A percentile compares a stretch with the other conserved stretches of the same genome.
These are phyloP conservation scores for Schlechtendalia chinensis DNA, from an alignment of 1,140 invertebrate species.

Conservation along the genomic window DNA sequence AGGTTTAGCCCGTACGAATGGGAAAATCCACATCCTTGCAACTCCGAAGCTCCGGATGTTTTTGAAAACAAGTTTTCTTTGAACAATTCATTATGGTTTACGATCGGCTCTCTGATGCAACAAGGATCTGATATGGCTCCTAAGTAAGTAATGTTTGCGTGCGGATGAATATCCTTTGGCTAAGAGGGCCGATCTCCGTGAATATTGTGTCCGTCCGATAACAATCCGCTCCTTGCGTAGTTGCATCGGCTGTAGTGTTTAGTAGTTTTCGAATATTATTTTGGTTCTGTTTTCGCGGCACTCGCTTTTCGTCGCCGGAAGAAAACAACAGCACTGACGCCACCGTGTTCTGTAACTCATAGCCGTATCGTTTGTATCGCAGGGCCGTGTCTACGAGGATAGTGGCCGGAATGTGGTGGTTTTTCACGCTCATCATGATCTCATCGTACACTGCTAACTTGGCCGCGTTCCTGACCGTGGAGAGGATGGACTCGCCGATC, in stretches of 20 bases:
- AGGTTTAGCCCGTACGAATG: slow-evolving; percentile 63
- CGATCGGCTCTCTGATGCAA: slow-evolving; percentile 61
- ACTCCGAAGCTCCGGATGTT: slow-evolving; percentile 60
- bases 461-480: slow-evolving; percentile 94
- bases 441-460: slow-evolving; percentile 97
- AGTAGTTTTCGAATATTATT: not conserved
- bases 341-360: not conserved
- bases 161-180: not conserved
- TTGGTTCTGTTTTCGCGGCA: not conserved
- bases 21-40: slow-evolving; percentile 61
- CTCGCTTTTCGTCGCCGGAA: not conserved
- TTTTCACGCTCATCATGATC: slow-evolving; percentile 97
- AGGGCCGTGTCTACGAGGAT: slow-evolving; percentile 84
- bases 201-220: not conserved
- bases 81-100: slow-evolving; percentile 61
- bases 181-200: slow-evolving; percentile 37
- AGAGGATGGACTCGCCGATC: slow-evolving; percentile 93
- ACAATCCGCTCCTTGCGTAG: not conserved
- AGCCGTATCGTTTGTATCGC: slow-evolving; percentile 51
- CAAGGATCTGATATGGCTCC: slow-evolving; percentile 61
- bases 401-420: slow-evolving; percentile 95
- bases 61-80: slow-evolving; percentile 62
- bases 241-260: not conserved
- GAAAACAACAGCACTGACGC: not conserved
- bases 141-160: slow-evolving; percentile 55